These are phyloP conservation scores for Montifringilla adamsi DNA, from an alignment of 2,113 vertebrate species.

Conservation along the genomic window DNA sequence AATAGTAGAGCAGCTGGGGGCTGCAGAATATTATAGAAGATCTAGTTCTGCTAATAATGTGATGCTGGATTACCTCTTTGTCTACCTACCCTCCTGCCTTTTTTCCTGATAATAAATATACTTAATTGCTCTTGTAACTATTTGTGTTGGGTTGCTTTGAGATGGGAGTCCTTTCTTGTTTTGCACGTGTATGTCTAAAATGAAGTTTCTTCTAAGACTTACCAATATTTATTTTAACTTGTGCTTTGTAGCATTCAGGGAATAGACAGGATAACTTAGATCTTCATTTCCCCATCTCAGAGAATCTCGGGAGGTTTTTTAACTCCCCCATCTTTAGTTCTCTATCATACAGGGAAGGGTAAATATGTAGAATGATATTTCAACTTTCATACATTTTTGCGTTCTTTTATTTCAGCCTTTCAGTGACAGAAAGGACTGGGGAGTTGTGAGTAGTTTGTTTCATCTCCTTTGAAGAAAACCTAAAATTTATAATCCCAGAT, in stretches of 20 bases:
- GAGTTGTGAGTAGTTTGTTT: slow-evolving; percentile 74
- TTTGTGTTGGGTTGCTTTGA: not conserved
- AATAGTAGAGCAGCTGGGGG: not conserved
- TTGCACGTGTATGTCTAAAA: not conserved
- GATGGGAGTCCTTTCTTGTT: not conserved
- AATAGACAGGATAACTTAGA: not conserved
- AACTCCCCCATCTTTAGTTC: slow-evolving; percentile 42
- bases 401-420: slow-evolving; percentile 66
- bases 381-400: slow-evolving; percentile 38
- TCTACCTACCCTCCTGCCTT: not conserved
- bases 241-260: not conserved
- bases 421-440: slow-evolving; percentile 69
- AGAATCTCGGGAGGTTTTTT: slow-evolving; percentile 1
- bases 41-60: not conserved
- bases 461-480: slow-evolving; percentile 78
- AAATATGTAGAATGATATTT: slow-evolving; percentile 58
- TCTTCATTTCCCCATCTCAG: slow-evolving; percentile 20
- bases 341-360: slow-evolving; percentile 13
- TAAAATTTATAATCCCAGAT: slow-evolving; percentile 78
- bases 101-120: not conserved
- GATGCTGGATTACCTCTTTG: not conserved
- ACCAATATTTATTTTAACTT: not conserved
- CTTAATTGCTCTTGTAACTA: not conserved
- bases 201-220: not conserved
- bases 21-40: not conserved